Conservation (phyloP, 2,888 invertebrate species). For the Sinhomidia bicolor region DNA sequence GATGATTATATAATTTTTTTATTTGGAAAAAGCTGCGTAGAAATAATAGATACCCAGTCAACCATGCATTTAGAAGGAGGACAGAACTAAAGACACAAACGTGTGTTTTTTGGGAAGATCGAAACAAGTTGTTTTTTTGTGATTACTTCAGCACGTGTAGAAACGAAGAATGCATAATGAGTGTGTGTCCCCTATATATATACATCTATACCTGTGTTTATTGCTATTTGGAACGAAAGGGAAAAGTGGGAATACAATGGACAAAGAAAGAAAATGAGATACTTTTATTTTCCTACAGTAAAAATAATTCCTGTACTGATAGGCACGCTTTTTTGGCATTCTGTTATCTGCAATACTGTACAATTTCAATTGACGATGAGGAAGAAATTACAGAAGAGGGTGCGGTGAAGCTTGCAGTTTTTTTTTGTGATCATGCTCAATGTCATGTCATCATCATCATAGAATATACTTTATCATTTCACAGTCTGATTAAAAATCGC, state of each 20-base stretch:
- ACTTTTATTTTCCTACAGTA: neutral
- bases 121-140: too few species aligned
- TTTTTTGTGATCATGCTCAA: neutral
- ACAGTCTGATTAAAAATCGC: constrained; percentile 52
- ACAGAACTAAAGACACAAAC: too few species aligned
- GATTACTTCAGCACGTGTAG: neutral
- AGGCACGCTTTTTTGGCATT: too few species aligned
- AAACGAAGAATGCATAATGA: too few species aligned
- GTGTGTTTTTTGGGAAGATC: neutral
- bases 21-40: neutral
- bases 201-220: too few species aligned
- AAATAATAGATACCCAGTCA: neutral
- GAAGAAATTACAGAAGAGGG: neutral
- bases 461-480: constrained; percentile 49
- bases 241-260: too few species aligned
- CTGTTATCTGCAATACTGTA: too few species aligned
- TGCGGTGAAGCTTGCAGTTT: neutral
- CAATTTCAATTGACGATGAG: neutral
- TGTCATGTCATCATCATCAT: neutral
- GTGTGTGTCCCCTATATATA: too few species aligned
- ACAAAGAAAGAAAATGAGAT: neutral
- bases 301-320: neutral
- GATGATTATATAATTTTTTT: too few species aligned
- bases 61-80: constrained; percentile 16
- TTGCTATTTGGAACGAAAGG: neutral